A percentile compares a stretch with the other conserved stretches of the same genome.
Evolutionary conservation across 2,888 invertebrate species (phyloP).

Genomic region (Apeira syringaria): DNA sequence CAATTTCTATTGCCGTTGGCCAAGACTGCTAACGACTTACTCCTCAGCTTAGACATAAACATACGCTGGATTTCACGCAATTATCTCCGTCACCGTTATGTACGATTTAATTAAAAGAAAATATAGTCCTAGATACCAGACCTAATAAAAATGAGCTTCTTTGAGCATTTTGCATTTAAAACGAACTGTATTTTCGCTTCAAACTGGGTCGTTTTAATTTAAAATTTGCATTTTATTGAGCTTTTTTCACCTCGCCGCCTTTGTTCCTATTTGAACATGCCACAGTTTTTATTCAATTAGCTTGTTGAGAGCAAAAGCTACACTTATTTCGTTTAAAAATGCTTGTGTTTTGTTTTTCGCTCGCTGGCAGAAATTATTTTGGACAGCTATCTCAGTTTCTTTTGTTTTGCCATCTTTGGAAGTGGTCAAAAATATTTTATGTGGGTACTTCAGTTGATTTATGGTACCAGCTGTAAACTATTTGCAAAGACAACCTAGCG

Average conservation of each 20-base stretch:
- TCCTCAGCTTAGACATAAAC: neutral
- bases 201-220: conserved; percentile 9
- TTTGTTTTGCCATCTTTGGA: no score
- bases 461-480: no score
- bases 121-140: conserved; percentile 12
- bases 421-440: no score
- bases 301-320: neutral
- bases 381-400: no score
- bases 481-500: no score
- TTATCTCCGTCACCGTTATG: conserved; percentile 4
- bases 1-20: no score
- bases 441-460: no score
- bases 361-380: no score
- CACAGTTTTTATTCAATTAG: neutral
- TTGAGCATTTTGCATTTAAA: conserved; percentile 10
- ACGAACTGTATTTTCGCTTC: conserved; percentile 9
- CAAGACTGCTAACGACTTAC: no score
- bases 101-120: conserved; percentile 15
- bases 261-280: neutral
- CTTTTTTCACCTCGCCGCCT: neutral
- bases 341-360: no score
- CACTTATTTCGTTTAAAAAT: neutral
- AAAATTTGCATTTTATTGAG: conserved; percentile 3
- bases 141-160: conserved; percentile 10
- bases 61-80: neutral